A percentile compares a stretch with the other conserved stretches of the same genome.
Conservation (phyloP, 2,888 invertebrate genomes). For the Papilio elwesi region DNA sequence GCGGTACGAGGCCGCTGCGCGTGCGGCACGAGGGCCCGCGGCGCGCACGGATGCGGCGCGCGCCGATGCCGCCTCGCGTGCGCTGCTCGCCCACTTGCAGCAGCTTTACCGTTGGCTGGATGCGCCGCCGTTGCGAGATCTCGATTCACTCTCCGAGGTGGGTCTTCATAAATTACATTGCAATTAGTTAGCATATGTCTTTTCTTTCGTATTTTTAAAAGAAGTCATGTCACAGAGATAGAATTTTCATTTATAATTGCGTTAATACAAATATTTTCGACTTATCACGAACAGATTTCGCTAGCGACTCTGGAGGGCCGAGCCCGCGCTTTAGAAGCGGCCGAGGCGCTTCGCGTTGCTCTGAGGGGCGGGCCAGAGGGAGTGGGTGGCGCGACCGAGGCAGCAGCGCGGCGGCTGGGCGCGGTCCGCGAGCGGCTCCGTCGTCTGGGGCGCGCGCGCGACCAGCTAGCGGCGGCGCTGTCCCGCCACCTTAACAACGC, state of each 20-base stretch:
- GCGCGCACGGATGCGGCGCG: constrained; percentile 76
- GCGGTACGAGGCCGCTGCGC: constrained; percentile 80
- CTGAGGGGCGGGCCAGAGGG: constrained; percentile 56
- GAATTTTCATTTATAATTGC: no score
- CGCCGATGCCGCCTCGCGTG: constrained; percentile 92
- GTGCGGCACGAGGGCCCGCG: constrained; percentile 64
- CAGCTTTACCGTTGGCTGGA: constrained; percentile 77
- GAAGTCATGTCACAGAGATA: not conserved
- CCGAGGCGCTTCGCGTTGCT: constrained; percentile 49
- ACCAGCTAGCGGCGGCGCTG: constrained; percentile 86
- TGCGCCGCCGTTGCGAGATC: constrained; percentile 63
- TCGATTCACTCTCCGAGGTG: constrained; percentile 65
- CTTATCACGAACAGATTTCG: constrained; percentile 49
- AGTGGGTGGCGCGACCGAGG: constrained; percentile 51
- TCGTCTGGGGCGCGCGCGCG: constrained; percentile 64
- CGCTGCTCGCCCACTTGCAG: constrained; percentile 89
- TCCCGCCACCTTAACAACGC: constrained; percentile 96
- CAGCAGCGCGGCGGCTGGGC: constrained; percentile 55
- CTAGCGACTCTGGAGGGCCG: constrained; percentile 62
- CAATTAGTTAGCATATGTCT: not conserved
- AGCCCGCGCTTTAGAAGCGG: constrained; percentile 61
- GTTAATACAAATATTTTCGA: no score
- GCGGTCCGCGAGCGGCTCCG: constrained; percentile 66
- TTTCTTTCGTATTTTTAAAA: not conserved
- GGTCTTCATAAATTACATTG: not conserved